Evolutionary conservation across 2,113 vertebrate genomes (phyloP), one percentile per base, ranked within the genome.

Genomic region (Condylura cristata): DNA sequence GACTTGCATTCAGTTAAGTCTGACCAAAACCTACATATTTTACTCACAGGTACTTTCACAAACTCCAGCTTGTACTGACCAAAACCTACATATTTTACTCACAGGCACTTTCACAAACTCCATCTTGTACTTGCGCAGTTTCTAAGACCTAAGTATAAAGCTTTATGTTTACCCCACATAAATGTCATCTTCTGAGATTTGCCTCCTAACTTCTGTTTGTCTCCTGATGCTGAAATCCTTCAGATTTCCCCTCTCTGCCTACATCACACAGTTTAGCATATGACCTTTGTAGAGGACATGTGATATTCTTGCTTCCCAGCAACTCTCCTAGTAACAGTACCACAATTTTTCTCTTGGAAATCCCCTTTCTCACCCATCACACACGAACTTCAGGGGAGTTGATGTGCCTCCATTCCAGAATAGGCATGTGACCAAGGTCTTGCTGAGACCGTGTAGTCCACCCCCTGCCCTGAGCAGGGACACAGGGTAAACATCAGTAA

Each of bases 161-260:
- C 60, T 95, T 94, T 92, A 75, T 94, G 87, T 95, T 96, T 92
- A 95, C 58, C 51, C 37, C 70, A 61, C 48, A 44, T 48, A 92
- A 97, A 95, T 95, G 96, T 92, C 86, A 90, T 63, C 85, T 12
- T 83, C 82, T 95, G 79, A 83, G 93, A 86, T 78, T 71, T 71
- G 79, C 72, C 72, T 96, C 61, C 58, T 74, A 44, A 84, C 58
- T 94, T 80, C 85, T 92, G 65, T 72, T 65, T 37, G 63, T 75
- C 41, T 89, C 61, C 41, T 32, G 56, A 63, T 70, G 74, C 85
- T 80, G 71, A 90, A 84, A 75, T 75, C 58, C 28, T 89, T 80
- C 80, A 8, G 83, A 71, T 88, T 87, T 86, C 44, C 70, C 51
- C 8, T 16, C 41, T 86, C 34, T 63, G 74, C 80, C 74, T 20